A percentile compares a stretch with the other conserved stretches of the same genome.
Evolutionary conservation across 2,113 vertebrate genomes (phyloP).

Genomic region (Fregetta grallaria): DNA sequence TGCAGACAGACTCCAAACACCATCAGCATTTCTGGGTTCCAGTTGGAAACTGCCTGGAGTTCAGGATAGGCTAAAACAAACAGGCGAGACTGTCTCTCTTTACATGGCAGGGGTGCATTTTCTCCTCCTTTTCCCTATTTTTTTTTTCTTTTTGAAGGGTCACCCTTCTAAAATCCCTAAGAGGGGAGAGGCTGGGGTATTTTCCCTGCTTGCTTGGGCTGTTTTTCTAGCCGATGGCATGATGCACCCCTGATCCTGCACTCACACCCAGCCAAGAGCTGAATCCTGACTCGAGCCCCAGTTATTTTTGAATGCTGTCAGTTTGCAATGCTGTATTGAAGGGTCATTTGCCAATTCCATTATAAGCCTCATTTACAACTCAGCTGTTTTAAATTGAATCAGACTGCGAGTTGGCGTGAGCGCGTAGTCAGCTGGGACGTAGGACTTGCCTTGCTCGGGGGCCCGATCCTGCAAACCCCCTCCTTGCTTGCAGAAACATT

Average conservation of each 20-base stretch:
- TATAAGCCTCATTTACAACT: constrained; percentile 57
- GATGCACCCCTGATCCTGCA: neutral
- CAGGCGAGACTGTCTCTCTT: neutral
- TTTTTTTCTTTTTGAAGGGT: neutral
- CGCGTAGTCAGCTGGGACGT: neutral
- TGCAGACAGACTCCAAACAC: constrained; percentile 37
- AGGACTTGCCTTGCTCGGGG: neutral
- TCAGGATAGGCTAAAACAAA: neutral
- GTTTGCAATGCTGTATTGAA: neutral
- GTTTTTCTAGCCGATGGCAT: neutral
- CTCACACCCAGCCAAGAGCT: fast-evolving
- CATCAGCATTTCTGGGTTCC: constrained; percentile 48
- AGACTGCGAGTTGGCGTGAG: neutral
- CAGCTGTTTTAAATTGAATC: constrained; percentile 46
- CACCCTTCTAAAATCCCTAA: neutral
- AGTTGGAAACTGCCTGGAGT: constrained; percentile 35
- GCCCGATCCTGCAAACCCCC: neutral
- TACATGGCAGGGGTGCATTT: neutral
- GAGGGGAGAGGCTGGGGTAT: neutral
- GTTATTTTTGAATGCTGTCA: neutral
- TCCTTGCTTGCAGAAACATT: neutral
- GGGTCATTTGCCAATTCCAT: constrained; percentile 52
- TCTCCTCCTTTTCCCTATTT: neutral
- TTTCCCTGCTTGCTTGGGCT: neutral
- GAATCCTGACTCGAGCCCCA: neutral